These are phyloP conservation scores for Pleuronectes platessa DNA, from an alignment of 2,113 vertebrate species.

Conservation along the genomic window DNA sequence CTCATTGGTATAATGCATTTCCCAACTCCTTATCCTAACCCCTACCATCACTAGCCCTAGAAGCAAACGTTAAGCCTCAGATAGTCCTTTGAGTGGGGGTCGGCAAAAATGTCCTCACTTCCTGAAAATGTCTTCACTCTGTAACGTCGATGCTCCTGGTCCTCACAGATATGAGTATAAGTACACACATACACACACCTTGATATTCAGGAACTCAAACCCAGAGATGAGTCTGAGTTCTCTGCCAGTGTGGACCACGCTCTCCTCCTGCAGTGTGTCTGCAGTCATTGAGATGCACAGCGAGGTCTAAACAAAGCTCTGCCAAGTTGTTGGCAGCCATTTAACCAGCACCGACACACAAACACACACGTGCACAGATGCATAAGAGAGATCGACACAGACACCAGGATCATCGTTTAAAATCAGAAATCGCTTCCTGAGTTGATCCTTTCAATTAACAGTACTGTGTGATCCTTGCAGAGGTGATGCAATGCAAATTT, in stretches of 20 bases:
- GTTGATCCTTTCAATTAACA: not conserved
- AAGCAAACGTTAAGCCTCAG: too few relatives aligned
- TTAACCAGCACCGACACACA: slow-evolving; percentile 38
- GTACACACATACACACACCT: slow-evolving; percentile 8
- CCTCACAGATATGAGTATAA: too few relatives aligned
- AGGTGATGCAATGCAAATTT: not conserved
- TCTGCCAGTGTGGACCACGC: slow-evolving; percentile 53
- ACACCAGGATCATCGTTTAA: slow-evolving; percentile 5
- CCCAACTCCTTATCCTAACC: not conserved
- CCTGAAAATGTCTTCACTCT: too few relatives aligned
- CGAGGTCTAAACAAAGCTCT: slow-evolving; percentile 53
- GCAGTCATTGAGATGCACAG: slow-evolving; percentile 76
- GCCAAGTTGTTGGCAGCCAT: slow-evolving; percentile 74
- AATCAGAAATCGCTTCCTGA: not conserved
- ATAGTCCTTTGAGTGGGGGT: too few relatives aligned
- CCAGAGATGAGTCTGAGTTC: slow-evolving; percentile 51
- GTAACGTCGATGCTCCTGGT: too few relatives aligned
- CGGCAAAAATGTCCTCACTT: too few relatives aligned
- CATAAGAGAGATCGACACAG: slow-evolving; percentile 4
- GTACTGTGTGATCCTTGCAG: not conserved
- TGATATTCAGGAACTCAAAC: slow-evolving; percentile 35
- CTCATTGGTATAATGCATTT: not conserved
- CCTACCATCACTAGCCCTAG: too few relatives aligned
- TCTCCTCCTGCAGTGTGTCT: slow-evolving; percentile 67
- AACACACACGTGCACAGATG: not conserved